phyloP scores from a whole-genome alignment of 2,888 invertebrate genomes.

The Coenonympha glycerion region DNA sequence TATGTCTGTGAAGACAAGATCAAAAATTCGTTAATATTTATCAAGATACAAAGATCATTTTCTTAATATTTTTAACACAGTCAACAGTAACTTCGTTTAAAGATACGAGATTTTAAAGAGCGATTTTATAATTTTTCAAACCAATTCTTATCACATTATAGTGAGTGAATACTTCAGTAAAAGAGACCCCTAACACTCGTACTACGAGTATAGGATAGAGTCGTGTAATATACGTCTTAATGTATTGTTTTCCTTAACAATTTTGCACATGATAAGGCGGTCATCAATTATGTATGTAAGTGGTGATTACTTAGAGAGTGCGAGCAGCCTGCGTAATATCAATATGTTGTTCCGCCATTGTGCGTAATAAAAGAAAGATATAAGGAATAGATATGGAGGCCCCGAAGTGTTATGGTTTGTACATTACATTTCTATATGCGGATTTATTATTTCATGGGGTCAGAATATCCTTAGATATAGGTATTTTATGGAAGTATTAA shows the following conservation, averaged over 20 bases:
- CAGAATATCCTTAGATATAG: neutral
- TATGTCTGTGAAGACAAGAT: no score
- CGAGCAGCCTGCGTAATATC: conserved; percentile 12
- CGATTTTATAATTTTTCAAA: no score
- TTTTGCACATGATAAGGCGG: conserved; percentile 12
- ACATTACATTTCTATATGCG: conserved; percentile 13
- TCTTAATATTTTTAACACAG: no score
- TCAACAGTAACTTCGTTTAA: no score
- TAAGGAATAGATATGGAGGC: conserved; percentile 18
- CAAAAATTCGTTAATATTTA: no score
- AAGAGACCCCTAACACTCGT: no score
- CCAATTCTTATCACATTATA: no score
- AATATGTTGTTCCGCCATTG: conserved; percentile 12
- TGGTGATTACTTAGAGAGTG: conserved; percentile 21
- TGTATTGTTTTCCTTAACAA: conserved; percentile 1
- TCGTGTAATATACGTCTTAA: no score
- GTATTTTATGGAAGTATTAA: neutral
- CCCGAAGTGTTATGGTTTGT: conserved; percentile 21
- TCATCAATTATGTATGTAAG: conserved; percentile 26
- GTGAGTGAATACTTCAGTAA: no score
- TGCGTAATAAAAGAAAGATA: conserved; percentile 24
- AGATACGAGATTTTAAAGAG: no score
- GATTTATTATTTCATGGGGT: neutral
- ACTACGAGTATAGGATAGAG: no score
- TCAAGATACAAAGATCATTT: no score